A percentile compares a stretch with the other conserved stretches of the same genome.
phyloP scores from a whole-genome alignment of 1,140 invertebrate genomes.

The Zaprionus ornatus region DNA sequence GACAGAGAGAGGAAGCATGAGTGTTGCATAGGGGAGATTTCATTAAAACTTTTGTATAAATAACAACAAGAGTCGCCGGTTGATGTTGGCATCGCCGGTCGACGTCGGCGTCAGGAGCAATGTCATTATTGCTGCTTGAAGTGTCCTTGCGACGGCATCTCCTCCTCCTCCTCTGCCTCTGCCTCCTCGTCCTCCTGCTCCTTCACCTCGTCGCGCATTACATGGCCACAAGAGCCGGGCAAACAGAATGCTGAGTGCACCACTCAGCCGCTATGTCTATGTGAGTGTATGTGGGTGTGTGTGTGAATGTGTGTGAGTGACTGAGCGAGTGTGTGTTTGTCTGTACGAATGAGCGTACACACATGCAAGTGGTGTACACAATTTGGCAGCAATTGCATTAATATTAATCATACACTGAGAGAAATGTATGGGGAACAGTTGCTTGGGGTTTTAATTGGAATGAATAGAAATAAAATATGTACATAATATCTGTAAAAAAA shows the following conservation, averaged over 20 bases:
- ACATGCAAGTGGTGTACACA: conserved; percentile 10
- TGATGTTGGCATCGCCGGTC: not conserved
- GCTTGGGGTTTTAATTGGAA: not conserved
- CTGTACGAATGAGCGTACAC: not conserved
- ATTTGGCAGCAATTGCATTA: conserved; percentile 35
- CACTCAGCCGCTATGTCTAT: conserved; percentile 24
- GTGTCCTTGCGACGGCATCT: conserved; percentile 38
- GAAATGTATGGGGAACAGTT: not conserved
- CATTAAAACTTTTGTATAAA: conserved; percentile 60
- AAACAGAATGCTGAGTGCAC: conserved; percentile 36
- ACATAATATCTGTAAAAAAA: too few species aligned
- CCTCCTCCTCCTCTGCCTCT: too few species aligned
- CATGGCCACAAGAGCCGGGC: conserved; percentile 32
- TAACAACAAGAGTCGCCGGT: conserved; percentile 39
- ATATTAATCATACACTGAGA: conserved; percentile 28
- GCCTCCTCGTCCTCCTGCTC: too few species aligned
- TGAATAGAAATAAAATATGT: not conserved
- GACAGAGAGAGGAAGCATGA: not conserved
- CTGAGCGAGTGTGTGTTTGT: not conserved
- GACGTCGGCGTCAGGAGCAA: conserved; percentile 28
- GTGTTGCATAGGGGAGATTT: conserved; percentile 40
- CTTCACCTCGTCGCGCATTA: conserved; percentile 26
- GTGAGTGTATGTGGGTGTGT: not conserved
- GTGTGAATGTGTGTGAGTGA: conserved; percentile 5
- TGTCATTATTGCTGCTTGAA: conserved; percentile 55